These are phyloP conservation scores for Amiota mariae DNA, from an alignment of 2,888 invertebrate genomes.

Conservation along the genomic window DNA sequence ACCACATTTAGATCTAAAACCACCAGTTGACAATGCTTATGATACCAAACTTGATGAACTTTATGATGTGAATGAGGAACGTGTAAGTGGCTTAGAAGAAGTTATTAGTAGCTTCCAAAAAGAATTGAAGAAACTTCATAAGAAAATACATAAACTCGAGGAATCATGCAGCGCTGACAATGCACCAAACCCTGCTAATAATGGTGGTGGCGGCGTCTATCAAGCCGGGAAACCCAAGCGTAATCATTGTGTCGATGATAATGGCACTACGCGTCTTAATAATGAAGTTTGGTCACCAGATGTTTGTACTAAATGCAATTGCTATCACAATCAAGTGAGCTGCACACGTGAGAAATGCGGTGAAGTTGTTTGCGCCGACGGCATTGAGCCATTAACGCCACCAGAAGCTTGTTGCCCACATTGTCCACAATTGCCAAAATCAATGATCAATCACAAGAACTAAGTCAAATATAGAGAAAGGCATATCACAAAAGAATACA, in stretches of 20 bases:
- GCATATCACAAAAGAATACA: slow-evolving; percentile 53
- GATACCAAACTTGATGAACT: slow-evolving; percentile 62
- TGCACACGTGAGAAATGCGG: slow-evolving; percentile 74
- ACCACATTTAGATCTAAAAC: slow-evolving; percentile 53
- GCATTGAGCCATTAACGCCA: slow-evolving; percentile 65
- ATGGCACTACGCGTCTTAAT: slow-evolving; percentile 72
- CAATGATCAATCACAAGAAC: slow-evolving; percentile 33
- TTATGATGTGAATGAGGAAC: slow-evolving; percentile 73
- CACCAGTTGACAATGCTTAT: slow-evolving; percentile 64
- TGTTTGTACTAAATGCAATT: slow-evolving; percentile 75
- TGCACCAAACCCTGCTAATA: slow-evolving; percentile 46
- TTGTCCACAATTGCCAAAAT: slow-evolving; percentile 60
- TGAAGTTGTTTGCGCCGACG: slow-evolving; percentile 68
- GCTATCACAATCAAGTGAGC: slow-evolving; percentile 74
- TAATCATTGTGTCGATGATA: slow-evolving; percentile 72
- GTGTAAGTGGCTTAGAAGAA: slow-evolving; percentile 76
- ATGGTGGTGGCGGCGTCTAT: slow-evolving; percentile 37
- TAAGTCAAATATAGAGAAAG: slow-evolving; percentile 27
- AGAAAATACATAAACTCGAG: slow-evolving; percentile 74
- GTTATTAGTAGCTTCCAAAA: slow-evolving; percentile 75
- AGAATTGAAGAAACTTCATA: slow-evolving; percentile 75
- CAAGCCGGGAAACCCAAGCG: slow-evolving; percentile 56
- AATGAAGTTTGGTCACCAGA: slow-evolving; percentile 75
- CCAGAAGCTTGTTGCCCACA: slow-evolving; percentile 74
- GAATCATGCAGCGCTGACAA: slow-evolving; percentile 68